These are phyloP conservation scores for Microplitis manilae DNA, from an alignment of 2,888 invertebrate species.

Conservation along the genomic window DNA sequence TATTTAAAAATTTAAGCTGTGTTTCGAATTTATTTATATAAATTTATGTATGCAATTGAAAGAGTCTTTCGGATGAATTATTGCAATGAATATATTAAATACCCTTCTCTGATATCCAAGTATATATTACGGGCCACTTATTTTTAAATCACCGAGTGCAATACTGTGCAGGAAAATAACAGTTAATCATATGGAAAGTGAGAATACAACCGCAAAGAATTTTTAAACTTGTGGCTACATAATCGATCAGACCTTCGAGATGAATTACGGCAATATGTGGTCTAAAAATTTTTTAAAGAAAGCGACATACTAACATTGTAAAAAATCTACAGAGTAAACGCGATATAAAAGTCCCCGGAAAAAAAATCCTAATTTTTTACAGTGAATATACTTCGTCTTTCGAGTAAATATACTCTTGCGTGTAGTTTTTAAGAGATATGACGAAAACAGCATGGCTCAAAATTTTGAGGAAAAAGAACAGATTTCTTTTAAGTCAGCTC, in stretches of 20 bases:
- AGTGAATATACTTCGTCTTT: too few relatives aligned
- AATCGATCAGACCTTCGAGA: constrained; percentile 22
- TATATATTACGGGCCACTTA: neutral
- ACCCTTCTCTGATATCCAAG: neutral
- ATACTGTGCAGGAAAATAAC: neutral
- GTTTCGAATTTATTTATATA: neutral
- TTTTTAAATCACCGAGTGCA: neutral
- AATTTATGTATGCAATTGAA: neutral
- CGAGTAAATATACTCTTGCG: neutral
- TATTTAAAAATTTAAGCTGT: neutral
- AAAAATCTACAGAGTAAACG: neutral
- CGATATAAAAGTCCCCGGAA: too few relatives aligned
- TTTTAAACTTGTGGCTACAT: constrained; percentile 8
- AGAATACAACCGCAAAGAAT: neutral
- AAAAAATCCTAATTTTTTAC: too few relatives aligned
- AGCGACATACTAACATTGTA: neutral
- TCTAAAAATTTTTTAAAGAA: neutral
- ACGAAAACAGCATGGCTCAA: neutral
- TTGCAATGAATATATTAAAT: constrained; percentile 7
- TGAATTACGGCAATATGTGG: constrained; percentile 37
- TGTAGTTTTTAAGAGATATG: neutral
- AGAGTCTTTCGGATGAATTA: constrained; percentile 2
- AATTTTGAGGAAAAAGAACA: neutral
- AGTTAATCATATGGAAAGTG: constrained; percentile 11
- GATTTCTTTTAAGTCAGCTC: neutral